phyloP scores from a whole-genome alignment of 2,113 vertebrate species.

The Planiliza haematocheilus region DNA sequence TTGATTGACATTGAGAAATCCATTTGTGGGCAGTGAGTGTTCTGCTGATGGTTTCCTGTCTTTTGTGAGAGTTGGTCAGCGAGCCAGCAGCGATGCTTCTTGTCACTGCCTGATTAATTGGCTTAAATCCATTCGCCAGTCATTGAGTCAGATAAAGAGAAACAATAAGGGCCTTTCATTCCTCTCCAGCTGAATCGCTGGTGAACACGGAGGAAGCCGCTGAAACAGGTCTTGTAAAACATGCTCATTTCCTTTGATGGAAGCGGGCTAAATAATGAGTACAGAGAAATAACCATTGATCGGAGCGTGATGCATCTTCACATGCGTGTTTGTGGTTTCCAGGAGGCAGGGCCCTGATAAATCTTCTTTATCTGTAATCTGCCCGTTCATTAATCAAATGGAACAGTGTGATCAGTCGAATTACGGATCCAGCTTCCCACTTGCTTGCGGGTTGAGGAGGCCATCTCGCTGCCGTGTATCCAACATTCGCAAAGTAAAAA shows the following conservation, averaged over 20 bases:
- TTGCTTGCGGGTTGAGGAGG: slow-evolving; percentile 67
- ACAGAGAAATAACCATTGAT: slow-evolving; percentile 62
- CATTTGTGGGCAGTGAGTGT: slow-evolving; percentile 61
- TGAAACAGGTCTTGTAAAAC: slow-evolving; percentile 68
- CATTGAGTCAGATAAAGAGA: slow-evolving; percentile 74
- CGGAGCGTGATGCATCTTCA: slow-evolving; percentile 49
- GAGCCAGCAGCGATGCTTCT: slow-evolving; percentile 68
- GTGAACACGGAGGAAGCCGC: slow-evolving; percentile 47
- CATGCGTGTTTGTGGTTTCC: slow-evolving; percentile 61
- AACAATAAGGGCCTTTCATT: slow-evolving; percentile 74
- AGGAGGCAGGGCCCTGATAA: slow-evolving; percentile 56
- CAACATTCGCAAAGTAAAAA: slow-evolving; percentile 39
- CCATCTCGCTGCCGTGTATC: slow-evolving; percentile 42
- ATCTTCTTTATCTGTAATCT: slow-evolving; percentile 78
- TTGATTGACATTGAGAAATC: slow-evolving; percentile 59
- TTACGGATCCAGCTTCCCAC: slow-evolving; percentile 53
- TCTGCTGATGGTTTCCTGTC: slow-evolving; percentile 62
- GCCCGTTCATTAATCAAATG: slow-evolving; percentile 81
- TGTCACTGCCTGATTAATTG: slow-evolving; percentile 75
- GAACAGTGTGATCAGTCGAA: slow-evolving; percentile 83
- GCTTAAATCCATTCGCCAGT: slow-evolving; percentile 67
- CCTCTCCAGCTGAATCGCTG: slow-evolving; percentile 41
- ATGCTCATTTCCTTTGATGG: slow-evolving; percentile 68
- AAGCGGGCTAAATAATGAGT: slow-evolving; percentile 43
- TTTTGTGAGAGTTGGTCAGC: slow-evolving; percentile 69